phyloP scores from a whole-genome alignment of 1,140 invertebrate genomes.

The Neoseiulus cucumeris region DNA sequence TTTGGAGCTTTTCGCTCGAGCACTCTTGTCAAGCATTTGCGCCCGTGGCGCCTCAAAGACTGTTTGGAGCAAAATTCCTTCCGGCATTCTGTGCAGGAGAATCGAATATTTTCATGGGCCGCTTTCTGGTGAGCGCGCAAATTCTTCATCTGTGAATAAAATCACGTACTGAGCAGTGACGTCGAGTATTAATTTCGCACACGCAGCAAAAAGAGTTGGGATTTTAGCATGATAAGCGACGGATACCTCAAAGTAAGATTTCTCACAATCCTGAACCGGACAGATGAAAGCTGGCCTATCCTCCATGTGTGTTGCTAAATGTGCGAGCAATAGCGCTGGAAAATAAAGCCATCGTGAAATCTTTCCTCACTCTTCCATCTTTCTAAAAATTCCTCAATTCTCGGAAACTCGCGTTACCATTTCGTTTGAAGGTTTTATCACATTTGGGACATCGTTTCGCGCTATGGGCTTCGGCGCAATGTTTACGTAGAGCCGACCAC shows the following conservation, averaged over 20 bases:
- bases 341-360: too few species aligned
- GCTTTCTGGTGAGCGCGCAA: not conserved
- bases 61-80: constrained; percentile 1
- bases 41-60: not conserved
- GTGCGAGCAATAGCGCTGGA: not conserved
- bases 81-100: not conserved
- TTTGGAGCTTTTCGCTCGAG: not conserved
- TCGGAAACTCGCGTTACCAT: not conserved
- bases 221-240: too few species aligned
- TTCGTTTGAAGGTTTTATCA: constrained; percentile 1
- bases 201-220: too few species aligned
- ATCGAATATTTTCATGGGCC: not conserved
- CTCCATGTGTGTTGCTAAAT: not conserved
- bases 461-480: not conserved
- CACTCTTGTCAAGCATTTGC: not conserved
- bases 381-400: too few species aligned
- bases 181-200: too few species aligned
- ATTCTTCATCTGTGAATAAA: not conserved
- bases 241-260: constrained; percentile 2
- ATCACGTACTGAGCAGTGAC: too few species aligned
- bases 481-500: not conserved
- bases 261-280: not conserved
- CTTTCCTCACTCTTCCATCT: too few species aligned
- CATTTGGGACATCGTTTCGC: constrained; percentile 2
- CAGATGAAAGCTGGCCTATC: not conserved